Evolutionary conservation across 2,888 invertebrate species (phyloP), one percentile per base, ranked within the genome.

Genomic region (Scrobipalpa costella): DNA sequence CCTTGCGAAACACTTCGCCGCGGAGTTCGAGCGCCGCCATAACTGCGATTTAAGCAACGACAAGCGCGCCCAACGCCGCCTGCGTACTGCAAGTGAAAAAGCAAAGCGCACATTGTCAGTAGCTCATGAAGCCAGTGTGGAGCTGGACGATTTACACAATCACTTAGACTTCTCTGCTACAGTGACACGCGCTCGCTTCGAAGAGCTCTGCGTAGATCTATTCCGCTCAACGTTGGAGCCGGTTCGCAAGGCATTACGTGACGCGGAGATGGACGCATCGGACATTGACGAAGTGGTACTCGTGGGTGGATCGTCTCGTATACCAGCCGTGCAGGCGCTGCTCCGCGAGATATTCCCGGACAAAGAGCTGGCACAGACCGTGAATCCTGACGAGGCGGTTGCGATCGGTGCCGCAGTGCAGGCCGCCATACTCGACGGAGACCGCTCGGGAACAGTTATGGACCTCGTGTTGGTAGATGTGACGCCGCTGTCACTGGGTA

Each of bases 351-450:
- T 47, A 7, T 47, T 52, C 13, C 52, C 52, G 8, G 94, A 94
- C 11, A 95, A 94, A 80, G 85, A 91, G 33, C 82, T 95, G 15
- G 94, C 94, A 75, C 84, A 94, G 62, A 94, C 94, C 5, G 94
- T 95, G 72, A 95, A 95, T 74, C 95, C 95, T 0, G 95, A 95
- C 71, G 95, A 95, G 77, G 95, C 95, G 0, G 95, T 95, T 0
- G 95, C 95, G 0, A 95, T 94, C 75, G 94, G 94, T 17, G 94
- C 94, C 0, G 94, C 94, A 0, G 92, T 94, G 2, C 94, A 94
- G 75, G 94, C 94, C 0, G 94, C 94, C 2, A 93, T 94, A 67
- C 80, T 95, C 38, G 92, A 91, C 69, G 94, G 94, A n/a, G n/a
- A n/a, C n/a, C n/a, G n/a, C n/a, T n/a, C n/a, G n/a, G n/a, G n/a